Base-by-base conservation (phyloP, 1,140 invertebrate genomes). In the Diorhabda carinulata region DNA sequence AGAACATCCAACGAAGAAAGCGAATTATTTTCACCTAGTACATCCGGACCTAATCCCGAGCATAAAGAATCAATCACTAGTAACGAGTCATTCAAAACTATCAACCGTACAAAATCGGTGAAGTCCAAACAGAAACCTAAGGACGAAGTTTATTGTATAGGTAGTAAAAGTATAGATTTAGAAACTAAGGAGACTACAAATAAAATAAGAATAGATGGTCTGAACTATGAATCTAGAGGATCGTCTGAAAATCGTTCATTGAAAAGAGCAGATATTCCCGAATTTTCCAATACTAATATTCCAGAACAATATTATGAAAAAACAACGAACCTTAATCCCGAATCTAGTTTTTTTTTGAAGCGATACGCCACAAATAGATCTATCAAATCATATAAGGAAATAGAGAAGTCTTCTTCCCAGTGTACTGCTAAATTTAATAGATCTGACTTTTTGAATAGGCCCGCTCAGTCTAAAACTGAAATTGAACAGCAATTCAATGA, bases 1-100 rank as follows among this genome's bases (percentile, higher is more conserved):
- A 76, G 78, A 79, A 72, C 68, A 25, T 68, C 69, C 52, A 61
- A 47, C 59, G 64, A 69, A 64, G 64, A 45, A 10, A 43, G 57
- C 59, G n/a, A 56, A n/a, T 61, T 66, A 41, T 10, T 10, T 44
- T 44, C 7, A 10, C 43, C 61, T 65, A 61, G 66, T 62, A 52
- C 4, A 52, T 52, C 47, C n/a, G 43, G 44, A 43, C 8, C 3
- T 41, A 62, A 43, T 62, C 61, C 41, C 10, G 25, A 25, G 2
- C 58, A 10, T 7, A 59, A 10, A 41, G 58, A 41, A 59, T 25
- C 58, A 2, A 59, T 59, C 10, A 10, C 47, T n/a, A 59, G 58
- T 59, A 10, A 57, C 40, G 10, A 9, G 4, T 58, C 70, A 25
- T 72, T 74, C 60, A 70, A 74, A 67, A 72, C 76, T 8, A 73